Conservation (phyloP, 2,113 vertebrate species). For the Sceloporus undulatus region DNA sequence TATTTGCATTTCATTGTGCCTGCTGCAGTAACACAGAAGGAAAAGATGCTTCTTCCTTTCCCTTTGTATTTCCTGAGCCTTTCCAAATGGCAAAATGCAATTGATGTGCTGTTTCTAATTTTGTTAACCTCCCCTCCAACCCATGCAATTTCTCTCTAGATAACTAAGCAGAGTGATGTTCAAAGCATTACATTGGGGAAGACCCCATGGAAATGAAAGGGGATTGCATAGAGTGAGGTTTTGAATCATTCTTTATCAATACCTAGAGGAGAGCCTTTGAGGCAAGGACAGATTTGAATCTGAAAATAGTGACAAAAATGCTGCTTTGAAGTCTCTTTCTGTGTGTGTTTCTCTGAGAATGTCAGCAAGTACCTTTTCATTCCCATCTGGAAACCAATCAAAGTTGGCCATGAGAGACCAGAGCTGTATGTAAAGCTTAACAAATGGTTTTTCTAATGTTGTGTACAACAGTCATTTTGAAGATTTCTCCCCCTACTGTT, state of each 20-base stretch:
- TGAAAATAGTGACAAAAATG: background rate
- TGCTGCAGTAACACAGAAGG: background rate
- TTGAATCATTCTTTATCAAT: slow-evolving; percentile 13
- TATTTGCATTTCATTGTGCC: background rate
- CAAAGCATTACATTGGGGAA: background rate
- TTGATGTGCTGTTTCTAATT: background rate
- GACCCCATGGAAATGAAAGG: slow-evolving; percentile 3
- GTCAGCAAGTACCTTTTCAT: slow-evolving; percentile 3
- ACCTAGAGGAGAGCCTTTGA: slow-evolving; percentile 8
- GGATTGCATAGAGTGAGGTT: background rate
- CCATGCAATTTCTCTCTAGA: background rate
- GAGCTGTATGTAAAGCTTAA: slow-evolving; percentile 10
- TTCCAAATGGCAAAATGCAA: background rate
- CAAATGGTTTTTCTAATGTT: slow-evolving; percentile 21
- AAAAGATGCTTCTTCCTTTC: background rate
- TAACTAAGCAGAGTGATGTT: background rate
- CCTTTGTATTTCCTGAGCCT: background rate
- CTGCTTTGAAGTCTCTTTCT: background rate
- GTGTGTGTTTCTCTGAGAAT: background rate
- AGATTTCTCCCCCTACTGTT: background rate
- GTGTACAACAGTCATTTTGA: slow-evolving; percentile 6
- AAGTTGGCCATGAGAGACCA: slow-evolving; percentile 5
- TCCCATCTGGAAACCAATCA: slow-evolving; percentile 28
- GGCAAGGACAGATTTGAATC: background rate
- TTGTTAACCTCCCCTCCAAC: background rate